Base-by-base conservation (phyloP, 2,797 vertebrate species). In the Geotrypetes seraphini region DNA sequence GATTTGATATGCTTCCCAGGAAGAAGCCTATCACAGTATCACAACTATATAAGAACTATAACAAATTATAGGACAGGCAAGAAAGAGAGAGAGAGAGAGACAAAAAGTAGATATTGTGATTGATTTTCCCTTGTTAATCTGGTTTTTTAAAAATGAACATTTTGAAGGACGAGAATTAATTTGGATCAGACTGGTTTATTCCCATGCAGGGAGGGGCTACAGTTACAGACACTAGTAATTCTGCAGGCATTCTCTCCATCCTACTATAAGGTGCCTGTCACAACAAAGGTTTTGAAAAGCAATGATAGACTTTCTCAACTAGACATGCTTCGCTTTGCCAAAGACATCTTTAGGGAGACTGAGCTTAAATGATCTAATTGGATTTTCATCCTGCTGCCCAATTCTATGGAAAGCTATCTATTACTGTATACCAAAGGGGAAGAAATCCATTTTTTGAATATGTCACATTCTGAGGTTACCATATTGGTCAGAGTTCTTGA, bases 351-450 rank as follows among this genome's bases (percentile, higher is more conserved):
- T 50, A 56, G 66, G 63, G 64, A 72, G 20, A 18, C 35, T 47
- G 47, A 63, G 60, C 62, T 69, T 63, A 62, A 70, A 57, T 67
- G n/a, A n/a, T n/a, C 64, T 48, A 30, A 50, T 19, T 26, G 25
- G 31, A 49, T 47, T 33, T 22, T 33, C 31, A 40, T 63, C 53
- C 40, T 39, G 44, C 47, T 66, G 45, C 45, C 39, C 39, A 59
- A 50, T 47, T 56, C 37, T 46, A 50, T 54, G n/a, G 48, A 22
- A 25, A 19, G 31, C 41, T 22, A 10, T 33, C 50, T 46, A 22
- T 25, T 18, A 25, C 0, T 1, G 13, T 28, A 21, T 4, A 11
- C 3, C 2, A 13, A 18, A n/a, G 28, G 13, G 30, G 19, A 53
- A 12, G 19, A 57, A 20, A 13, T 46, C 47, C 31, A n/a, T n/a